These are phyloP conservation scores for Brachirus orientalis DNA, from an alignment of 2,113 vertebrate genomes.

Conservation along the genomic window DNA sequence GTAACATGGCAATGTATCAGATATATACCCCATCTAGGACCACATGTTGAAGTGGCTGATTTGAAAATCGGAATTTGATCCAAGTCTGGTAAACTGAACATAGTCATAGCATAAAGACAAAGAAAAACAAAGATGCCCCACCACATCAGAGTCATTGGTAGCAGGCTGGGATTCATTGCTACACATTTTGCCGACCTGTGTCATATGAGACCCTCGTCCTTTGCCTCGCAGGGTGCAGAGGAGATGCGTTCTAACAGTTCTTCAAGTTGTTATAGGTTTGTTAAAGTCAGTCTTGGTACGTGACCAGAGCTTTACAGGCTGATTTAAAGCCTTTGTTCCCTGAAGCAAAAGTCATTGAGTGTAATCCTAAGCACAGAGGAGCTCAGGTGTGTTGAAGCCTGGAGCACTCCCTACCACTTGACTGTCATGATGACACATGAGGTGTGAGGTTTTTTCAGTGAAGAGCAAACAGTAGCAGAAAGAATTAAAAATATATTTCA, in stretches of 20 bases:
- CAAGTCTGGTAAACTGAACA: no score
- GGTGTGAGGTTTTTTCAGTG: background rate
- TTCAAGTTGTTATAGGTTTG: no score
- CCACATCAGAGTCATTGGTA: slow-evolving; percentile 6
- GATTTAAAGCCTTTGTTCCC: slow-evolving; percentile 35
- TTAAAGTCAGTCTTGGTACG: slow-evolving; percentile 55
- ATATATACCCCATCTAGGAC: no score
- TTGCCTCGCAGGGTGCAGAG: slow-evolving; percentile 58
- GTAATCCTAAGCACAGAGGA: slow-evolving; percentile 16
- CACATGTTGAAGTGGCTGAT: no score
- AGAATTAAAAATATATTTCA: no score
- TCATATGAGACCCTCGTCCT: slow-evolving; percentile 56
- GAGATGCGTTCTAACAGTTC: slow-evolving; percentile 60
- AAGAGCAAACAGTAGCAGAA: background rate
- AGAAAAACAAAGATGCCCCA: no score
- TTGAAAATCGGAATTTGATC: no score
- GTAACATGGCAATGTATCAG: no score
- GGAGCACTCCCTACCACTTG: slow-evolving; percentile 6
- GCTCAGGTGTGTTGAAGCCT: slow-evolving; percentile 25
- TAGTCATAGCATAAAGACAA: no score
- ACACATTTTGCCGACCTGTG: slow-evolving; percentile 57
- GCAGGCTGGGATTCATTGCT: slow-evolving; percentile 50
- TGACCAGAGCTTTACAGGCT: slow-evolving; percentile 38
- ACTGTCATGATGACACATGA: slow-evolving; percentile 15
- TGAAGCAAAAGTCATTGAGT: slow-evolving; percentile 39